Percentiles rank a stretch among this genome's conserved stretches.
Conservation (phyloP, 2,113 vertebrate species). For the Microcebus griseorufus region DNA sequence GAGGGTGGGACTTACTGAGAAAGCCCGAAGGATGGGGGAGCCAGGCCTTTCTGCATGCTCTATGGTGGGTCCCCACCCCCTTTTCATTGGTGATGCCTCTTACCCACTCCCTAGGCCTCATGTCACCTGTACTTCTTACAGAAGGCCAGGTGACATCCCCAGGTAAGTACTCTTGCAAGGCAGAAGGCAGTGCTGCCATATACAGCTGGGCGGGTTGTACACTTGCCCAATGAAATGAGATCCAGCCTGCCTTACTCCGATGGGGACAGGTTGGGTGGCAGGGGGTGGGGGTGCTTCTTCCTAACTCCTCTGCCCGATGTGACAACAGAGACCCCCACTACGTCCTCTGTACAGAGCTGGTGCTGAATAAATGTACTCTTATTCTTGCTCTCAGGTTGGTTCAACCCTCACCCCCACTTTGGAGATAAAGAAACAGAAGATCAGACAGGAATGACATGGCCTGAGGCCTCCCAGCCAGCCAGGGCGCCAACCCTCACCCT, state of each 20-base stretch:
- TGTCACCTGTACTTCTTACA: not conserved
- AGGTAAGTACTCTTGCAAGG: not conserved
- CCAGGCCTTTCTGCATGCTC: not conserved
- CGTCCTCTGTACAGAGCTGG: accelerated
- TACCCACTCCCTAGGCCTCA: not conserved
- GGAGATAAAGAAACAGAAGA: not conserved
- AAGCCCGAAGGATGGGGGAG: not conserved
- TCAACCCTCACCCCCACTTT: not conserved
- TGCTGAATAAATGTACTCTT: accelerated
- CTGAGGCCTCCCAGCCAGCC: not conserved
- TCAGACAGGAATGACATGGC: accelerated
- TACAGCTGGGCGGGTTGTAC: accelerated
- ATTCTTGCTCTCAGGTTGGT: accelerated
- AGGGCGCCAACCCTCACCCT: accelerated
- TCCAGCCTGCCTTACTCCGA: not conserved
- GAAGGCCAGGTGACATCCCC: not conserved
- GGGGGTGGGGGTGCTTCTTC: not conserved
- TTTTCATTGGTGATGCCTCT: not conserved
- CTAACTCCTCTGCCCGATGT: not conserved
- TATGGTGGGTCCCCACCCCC: too few relatives aligned
- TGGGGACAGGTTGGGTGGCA: not conserved
- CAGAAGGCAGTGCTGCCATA: not conserved
- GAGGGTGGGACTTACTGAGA: not conserved
- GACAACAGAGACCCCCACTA: not conserved
- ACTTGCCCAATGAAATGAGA: not conserved